Evolutionary conservation across 1,140 invertebrate genomes (phyloP).

Genomic region (Rhopalosiphum maidis): DNA sequence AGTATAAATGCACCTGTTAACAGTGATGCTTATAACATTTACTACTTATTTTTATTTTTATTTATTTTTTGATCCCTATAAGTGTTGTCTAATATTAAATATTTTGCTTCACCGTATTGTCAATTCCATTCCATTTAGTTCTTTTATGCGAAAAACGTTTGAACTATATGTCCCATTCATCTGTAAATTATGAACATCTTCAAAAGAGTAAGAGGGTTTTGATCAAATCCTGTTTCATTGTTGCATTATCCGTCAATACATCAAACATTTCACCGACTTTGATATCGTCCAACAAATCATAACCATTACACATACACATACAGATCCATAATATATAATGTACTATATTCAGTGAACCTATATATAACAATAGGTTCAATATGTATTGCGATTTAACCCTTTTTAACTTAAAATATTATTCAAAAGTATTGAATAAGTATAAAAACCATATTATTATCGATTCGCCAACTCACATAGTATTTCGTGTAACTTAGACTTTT

Average conservation of each 20-base stretch:
- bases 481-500: neutral
- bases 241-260: slow-evolving; percentile 19
- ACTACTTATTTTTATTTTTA: neutral
- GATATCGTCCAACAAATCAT: neutral
- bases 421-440: neutral
- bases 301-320: neutral
- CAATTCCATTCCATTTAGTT: neutral
- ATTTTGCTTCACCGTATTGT: neutral
- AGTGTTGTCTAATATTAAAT: neutral
- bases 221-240: slow-evolving; percentile 2
- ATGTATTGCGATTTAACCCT: neutral
- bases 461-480: neutral
- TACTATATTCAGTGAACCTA: neutral
- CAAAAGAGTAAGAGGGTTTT: slow-evolving; percentile 14
- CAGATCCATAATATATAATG: neutral
- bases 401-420: neutral
- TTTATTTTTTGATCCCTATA: neutral
- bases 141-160: neutral
- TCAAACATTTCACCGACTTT: slow-evolving; percentile 20
- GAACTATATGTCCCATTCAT: neutral
- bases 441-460: neutral
- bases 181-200: slow-evolving; percentile 4
- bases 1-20: neutral
- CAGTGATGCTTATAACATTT: neutral
- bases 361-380: neutral